These are phyloP conservation scores for Enteromius fasciolatus DNA, from an alignment of 2,797 vertebrate genomes.

Conservation along the genomic window DNA sequence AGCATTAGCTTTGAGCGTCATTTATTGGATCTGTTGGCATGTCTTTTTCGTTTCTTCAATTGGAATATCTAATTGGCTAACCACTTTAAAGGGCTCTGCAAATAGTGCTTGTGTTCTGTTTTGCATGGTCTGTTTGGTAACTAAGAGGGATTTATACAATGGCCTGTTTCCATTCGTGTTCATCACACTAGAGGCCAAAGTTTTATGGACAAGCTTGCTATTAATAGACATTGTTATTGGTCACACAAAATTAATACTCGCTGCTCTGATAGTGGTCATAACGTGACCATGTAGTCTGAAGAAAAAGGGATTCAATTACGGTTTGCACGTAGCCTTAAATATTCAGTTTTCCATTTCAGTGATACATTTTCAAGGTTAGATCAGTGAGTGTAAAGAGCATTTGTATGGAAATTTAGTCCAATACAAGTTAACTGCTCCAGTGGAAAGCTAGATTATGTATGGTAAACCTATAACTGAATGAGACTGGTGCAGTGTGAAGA, in stretches of 20 bases:
- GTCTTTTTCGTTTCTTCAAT: background rate
- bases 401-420: slow-evolving; percentile 26
- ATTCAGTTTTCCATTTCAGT: slow-evolving; percentile 18
- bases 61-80: background rate
- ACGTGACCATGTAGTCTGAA: background rate
- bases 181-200: background rate
- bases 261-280: background rate
- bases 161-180: background rate
- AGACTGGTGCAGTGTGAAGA: background rate
- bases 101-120: background rate
- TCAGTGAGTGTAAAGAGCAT: slow-evolving; percentile 31
- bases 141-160: background rate
- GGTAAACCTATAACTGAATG: background rate
- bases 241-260: background rate
- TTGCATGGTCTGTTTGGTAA: background rate
- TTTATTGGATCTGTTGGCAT: background rate
- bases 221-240: slow-evolving; percentile 12
- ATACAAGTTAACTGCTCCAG: slow-evolving; percentile 16
- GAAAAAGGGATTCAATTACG: background rate
- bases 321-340: background rate
- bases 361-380: slow-evolving; percentile 33
- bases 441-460: slow-evolving; percentile 25
- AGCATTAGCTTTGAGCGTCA: background rate
- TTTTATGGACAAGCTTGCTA: slow-evolving; percentile 3
- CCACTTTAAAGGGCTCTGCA: background rate